A percentile compares a stretch with the other conserved stretches of the same genome.
Evolutionary conservation across 2,113 vertebrate genomes (phyloP).

Genomic region (Panthera uncia): DNA sequence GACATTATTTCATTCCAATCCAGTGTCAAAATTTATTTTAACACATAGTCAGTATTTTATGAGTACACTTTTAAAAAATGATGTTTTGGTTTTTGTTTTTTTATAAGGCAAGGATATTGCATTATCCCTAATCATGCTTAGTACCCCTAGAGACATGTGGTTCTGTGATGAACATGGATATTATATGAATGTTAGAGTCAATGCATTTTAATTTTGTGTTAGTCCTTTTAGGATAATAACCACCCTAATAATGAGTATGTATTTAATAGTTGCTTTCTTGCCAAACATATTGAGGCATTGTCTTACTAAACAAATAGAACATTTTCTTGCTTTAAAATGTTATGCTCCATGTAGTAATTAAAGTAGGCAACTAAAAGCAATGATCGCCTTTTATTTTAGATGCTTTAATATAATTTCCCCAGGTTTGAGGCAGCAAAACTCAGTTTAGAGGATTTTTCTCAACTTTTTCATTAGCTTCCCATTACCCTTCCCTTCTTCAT

Average conservation of each 20-base stretch:
- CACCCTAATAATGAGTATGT: background rate
- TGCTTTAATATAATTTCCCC: background rate
- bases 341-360: constrained; percentile 31
- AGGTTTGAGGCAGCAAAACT: background rate
- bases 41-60: background rate
- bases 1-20: background rate
- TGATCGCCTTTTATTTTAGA: background rate
- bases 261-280: constrained; percentile 43
- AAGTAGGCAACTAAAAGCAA: background rate
- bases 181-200: constrained; percentile 38
- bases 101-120: constrained; percentile 6
- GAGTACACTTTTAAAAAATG: background rate
- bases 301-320: constrained; percentile 29
- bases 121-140: background rate
- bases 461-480: background rate
- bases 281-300: constrained; percentile 38
- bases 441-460: background rate
- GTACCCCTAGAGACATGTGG: background rate
- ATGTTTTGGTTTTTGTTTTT: background rate
- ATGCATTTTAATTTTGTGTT: constrained; percentile 39
- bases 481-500: background rate
- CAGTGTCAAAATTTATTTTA: background rate
- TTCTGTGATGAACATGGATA: constrained; percentile 23
- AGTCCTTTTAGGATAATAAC: constrained; percentile 49
- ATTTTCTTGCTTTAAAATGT: constrained; percentile 42